Base-by-base conservation (phyloP, 2,888 invertebrate species). In the Heterodera filipjevi region DNA sequence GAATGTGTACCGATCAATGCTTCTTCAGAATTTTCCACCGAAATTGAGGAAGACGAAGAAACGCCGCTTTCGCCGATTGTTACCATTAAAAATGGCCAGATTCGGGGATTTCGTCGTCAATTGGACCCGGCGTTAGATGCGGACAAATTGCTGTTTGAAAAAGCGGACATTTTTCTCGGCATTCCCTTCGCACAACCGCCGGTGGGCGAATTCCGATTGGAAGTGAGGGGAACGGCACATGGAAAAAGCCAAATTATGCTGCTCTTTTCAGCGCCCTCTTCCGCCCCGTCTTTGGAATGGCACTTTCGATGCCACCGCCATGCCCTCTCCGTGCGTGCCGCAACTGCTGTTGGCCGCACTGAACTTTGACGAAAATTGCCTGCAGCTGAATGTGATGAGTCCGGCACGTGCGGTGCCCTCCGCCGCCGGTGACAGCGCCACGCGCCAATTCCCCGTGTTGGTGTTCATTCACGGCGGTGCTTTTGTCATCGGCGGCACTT, bases 401-500 rank as follows among this genome's bases (percentile, higher is more conserved):
- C 96, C 95, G 27, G 81, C 66, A n/a, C n/a, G 35, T 16, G 73
- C 12, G 22, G 33, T 33, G 49, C 32, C 32, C 30, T 19, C 49
- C 19, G 14, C 73, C 35, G 32, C 49, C 22, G 76, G 32, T n/a
- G 35, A 74, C 53, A 22, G n/a, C 59, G 27, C 8, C 27, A 0
- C 59, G 8, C 16, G 30, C 35, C 32, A 12, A 30, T 49, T 53
- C 90, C 94, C 96, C 0, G 95, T 96, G 0, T 94, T 96, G 94
- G 92, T 97, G 75, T 95, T 96, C 90, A 95, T 96, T 83, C 96
- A 96, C 89, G 96, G 95, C 0, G 96, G 96, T 0, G 95, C 95
- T 89, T 96, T 95, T 90, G 92, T 93, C 33, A 93, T 93, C 71
- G 96, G 96, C 39, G 83, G 85, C 1, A 82, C 85, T 2, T 79